Evolutionary conservation across 2,888 invertebrate genomes (phyloP), one percentile per base, ranked within the genome.

Genomic region (Athetis lepigone): DNA sequence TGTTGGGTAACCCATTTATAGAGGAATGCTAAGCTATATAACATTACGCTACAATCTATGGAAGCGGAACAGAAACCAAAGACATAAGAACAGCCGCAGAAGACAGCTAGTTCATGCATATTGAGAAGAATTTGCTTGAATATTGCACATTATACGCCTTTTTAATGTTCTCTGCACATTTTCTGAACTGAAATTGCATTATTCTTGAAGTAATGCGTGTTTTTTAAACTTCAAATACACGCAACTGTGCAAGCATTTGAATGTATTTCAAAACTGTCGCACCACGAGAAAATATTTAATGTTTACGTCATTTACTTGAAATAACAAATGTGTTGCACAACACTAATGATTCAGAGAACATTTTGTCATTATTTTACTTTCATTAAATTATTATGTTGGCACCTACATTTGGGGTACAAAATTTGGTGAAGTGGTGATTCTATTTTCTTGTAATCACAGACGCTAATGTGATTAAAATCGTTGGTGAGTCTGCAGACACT

Each of bases 231-330:
- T 33, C 2, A 7, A n/a, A 27, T 18, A n/a, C 11, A 47, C 1
- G 19, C 9, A 25, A 0, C 21, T 18, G 40, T 25, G 46, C 21
- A 42, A 42, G 27, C 9, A 57, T 23, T 49, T 23, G 0, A 49
- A 50, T 70, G 21, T 37, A 16, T 49, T 36, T 39, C 21, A 43
- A 27, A 59, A 55, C 9, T 66, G 50, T 73, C 55, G 21, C 27
- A 40, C n/a, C 9, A 57, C 33, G 27, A 33, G 23, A 46, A 37
- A 50, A 23, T 39, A 39, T 39, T 33, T 56, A 13, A 25, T 47
- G 29, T 45, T 37, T 18, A 39, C 21, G 18, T 27, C 1, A 51
- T 27, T 60, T 36, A 45, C 36, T 19, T 18, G 19, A 16, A 45
- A 21, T 8, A 9, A 11, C 18, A 19, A 39, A 52, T 39, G 0